These are phyloP conservation scores for Eulemur coronatus DNA, from an alignment of 2,797 vertebrate genomes.

Conservation along the genomic window DNA sequence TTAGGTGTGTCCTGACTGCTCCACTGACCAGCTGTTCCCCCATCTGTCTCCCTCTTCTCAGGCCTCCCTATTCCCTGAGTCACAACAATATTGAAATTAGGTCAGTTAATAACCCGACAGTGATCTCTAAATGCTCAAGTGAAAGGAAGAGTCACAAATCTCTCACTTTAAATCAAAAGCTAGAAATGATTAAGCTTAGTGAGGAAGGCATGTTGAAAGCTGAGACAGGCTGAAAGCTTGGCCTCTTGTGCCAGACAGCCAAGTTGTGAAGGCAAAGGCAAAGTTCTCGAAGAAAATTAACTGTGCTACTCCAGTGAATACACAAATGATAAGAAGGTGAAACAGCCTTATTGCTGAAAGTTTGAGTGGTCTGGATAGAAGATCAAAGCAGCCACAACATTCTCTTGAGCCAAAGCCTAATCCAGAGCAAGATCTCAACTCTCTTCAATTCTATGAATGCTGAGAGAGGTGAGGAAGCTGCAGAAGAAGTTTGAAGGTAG, in stretches of 20 bases:
- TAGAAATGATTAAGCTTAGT: not conserved
- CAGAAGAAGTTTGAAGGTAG: not conserved
- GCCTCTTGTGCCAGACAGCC: not conserved
- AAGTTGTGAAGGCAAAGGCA: not conserved
- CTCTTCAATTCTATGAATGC: not conserved
- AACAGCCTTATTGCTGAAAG: not conserved
- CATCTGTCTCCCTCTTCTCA: not conserved
- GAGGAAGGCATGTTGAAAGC: not conserved
- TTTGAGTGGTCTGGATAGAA: not conserved
- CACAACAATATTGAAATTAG: not conserved
- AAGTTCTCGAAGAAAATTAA: not conserved
- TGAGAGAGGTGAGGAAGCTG: not conserved
- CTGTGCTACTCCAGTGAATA: not conserved
- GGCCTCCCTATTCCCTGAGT: not conserved
- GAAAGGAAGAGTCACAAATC: not conserved
- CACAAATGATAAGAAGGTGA: not conserved
- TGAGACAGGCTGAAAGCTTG: not conserved
- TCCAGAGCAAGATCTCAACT: not conserved
- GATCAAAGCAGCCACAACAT: not conserved
- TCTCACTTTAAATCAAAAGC: not conserved
- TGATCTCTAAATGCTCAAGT: not conserved
- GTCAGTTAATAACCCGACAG: not conserved
- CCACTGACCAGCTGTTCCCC: not conserved
- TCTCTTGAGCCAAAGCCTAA: not conserved
- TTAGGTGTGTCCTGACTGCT: not conserved